Base-by-base conservation (phyloP, 2,797 vertebrate genomes). In the Naso thynnoides region DNA sequence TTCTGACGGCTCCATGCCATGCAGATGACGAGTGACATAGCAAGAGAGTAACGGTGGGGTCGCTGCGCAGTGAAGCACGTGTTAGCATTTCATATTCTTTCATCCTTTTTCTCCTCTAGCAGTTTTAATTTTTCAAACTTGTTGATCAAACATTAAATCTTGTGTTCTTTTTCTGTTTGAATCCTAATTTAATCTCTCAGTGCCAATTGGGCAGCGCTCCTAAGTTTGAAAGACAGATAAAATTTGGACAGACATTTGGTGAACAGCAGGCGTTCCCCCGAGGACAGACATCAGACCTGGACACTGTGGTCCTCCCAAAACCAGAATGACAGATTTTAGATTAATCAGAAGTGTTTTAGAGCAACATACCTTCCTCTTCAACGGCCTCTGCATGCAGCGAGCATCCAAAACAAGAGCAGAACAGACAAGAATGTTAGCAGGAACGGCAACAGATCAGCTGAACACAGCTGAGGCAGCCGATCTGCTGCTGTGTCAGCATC, bases 331-430 rank as follows among this genome's bases (percentile, higher is more conserved):
- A 90, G 66, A 87, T 71, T 58, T 74, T 73, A 69, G 59, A 65
- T 75, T 62, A 0, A 19, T 76, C 62, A 85, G 45, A 70, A 69
- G 45, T 80, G 33, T 53, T 75, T 60, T 15, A 70, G 76, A 83
- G 88, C 79, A 87, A 94, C 93, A 85, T 94, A 94, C 92, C 93
- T 94, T 94, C 92, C 91, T 95, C 94, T 90, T 94, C 91, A 89
- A 86, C 68, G 85, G 88, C 88, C 70, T 94, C 92, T 94, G 93
- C 94, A 95, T 95, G 94, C 92, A 95, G 92, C 91, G 93, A 94
- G 92, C 92, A 89, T 89, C 76, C 62, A 38, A 89, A 91, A 91
- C 88, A 80, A 89, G 79, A 93, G 92, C 91, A 93, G 80, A 94
- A 91, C 44, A 88, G 67, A 92, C 78, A 86, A 70, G 31, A 90